phyloP scores from a whole-genome alignment of 2,113 vertebrate species.

The Amblyopsis rosae region DNA sequence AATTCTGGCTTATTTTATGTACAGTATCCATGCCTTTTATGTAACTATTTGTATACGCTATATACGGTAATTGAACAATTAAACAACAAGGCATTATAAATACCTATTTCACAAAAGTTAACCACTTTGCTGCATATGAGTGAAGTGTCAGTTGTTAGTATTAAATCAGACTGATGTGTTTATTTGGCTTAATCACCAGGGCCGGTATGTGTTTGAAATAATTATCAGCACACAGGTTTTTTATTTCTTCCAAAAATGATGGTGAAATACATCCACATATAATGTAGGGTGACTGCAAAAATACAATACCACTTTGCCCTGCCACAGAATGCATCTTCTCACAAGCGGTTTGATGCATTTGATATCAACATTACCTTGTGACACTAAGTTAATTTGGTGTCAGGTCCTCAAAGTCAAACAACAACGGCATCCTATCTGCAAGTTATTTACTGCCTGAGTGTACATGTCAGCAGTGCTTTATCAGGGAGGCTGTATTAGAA shows the following conservation, averaged over 20 bases:
- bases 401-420: constrained; percentile 18
- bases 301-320: background rate
- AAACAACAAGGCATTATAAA: constrained; percentile 63
- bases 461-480: constrained; percentile 48
- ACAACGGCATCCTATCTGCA: constrained; percentile 32
- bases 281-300: background rate
- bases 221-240: background rate
- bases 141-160: constrained; percentile 2
- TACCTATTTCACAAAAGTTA: constrained; percentile 42
- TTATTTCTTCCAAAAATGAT: background rate
- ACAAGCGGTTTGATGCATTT: background rate
- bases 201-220: background rate
- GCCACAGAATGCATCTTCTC: background rate
- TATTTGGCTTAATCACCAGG: constrained; percentile 25
- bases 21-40: constrained; percentile 56
- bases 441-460: constrained; percentile 59
- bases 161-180: constrained; percentile 57
- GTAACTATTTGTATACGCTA: constrained; percentile 51
- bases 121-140: constrained; percentile 30
- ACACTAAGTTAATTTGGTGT: constrained; percentile 34
- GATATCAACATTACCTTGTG: constrained; percentile 11
- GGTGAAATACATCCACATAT: background rate
- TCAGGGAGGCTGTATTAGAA: constrained; percentile 56
- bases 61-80: constrained; percentile 64
- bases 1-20: constrained; percentile 67